These are phyloP conservation scores for Zhengitettix transpicula DNA, from an alignment of 2,888 invertebrate species.

Conservation along the genomic window DNA sequence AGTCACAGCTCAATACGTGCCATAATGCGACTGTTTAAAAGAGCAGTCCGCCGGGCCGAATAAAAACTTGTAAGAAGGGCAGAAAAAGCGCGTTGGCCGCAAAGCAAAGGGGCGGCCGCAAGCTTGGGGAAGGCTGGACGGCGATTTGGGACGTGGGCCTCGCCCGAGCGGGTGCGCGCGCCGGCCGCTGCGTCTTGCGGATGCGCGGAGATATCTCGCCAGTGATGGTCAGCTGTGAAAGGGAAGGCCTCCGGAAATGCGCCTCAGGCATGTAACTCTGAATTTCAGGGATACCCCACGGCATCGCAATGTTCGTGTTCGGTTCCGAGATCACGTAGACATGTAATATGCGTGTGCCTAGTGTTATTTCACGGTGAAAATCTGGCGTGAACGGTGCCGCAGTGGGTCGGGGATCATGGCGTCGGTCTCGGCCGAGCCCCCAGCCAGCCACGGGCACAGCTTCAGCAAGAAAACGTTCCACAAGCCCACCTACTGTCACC, in stretches of 20 bases:
- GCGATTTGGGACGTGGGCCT: background rate
- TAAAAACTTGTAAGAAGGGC: too few relatives aligned
- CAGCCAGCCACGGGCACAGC: conserved; percentile 70
- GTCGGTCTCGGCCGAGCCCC: conserved; percentile 41
- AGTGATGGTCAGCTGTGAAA: conserved; percentile 21
- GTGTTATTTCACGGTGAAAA: conserved; percentile 39
- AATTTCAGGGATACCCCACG: conserved; percentile 23
- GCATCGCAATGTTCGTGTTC: conserved; percentile 37
- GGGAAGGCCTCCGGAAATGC: conserved; percentile 22
- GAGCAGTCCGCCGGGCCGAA: too few relatives aligned
- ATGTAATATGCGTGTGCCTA: conserved; percentile 28
- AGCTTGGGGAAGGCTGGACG: too few relatives aligned
- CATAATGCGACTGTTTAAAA: background rate
- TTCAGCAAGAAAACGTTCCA: conserved; percentile 99
- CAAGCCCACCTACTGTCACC: conserved; percentile 99
- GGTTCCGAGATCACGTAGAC: conserved; percentile 40
- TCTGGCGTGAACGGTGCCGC: conserved; percentile 40
- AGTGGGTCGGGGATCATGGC: conserved; percentile 40
- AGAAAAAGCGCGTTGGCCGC: too few relatives aligned
- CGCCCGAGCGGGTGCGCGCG: background rate
- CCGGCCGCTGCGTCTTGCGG: background rate
- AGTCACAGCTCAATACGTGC: background rate
- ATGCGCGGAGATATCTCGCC: background rate
- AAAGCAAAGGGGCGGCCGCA: too few relatives aligned
- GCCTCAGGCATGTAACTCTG: conserved; percentile 23